phyloP scores from a whole-genome alignment of 2,797 vertebrate species.

The Danio albolineatus region DNA sequence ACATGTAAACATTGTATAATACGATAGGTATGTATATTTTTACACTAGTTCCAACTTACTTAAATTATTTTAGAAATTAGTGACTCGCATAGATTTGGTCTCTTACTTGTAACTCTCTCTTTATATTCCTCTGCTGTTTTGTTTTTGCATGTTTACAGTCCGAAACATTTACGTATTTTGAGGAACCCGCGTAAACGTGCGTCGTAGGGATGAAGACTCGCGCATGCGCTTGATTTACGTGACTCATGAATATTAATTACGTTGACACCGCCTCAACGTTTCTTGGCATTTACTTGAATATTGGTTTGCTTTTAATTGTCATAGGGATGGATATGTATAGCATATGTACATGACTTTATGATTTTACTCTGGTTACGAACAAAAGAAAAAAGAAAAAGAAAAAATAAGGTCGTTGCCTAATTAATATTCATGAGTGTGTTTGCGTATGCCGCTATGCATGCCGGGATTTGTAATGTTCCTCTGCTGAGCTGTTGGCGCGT shows the following conservation, averaged over 20 bases:
- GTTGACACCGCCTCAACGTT: not conserved
- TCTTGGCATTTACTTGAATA: not conserved
- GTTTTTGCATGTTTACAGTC: not conserved
- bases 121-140: not conserved
- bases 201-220: not conserved
- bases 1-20: not conserved
- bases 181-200: not conserved
- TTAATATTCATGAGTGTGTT: slow-evolving; percentile 3
- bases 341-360: no score
- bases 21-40: no score
- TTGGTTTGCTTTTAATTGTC: not conserved
- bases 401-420: not conserved
- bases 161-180: not conserved
- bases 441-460: slow-evolving; percentile 31
- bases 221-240: slow-evolving; percentile 16
- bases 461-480: slow-evolving; percentile 13
- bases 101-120: not conserved
- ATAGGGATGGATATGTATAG: not conserved
- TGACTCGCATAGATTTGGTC: not conserved
- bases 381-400: not conserved
- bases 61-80: not conserved
- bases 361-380: not conserved
- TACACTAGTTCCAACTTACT: no score
- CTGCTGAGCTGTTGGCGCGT: slow-evolving; percentile 66
- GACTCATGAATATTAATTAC: slow-evolving; percentile 1